A percentile compares a stretch with the other conserved stretches of the same genome.
These are phyloP conservation scores for Phalacrocorax carbo DNA, from an alignment of 2,113 vertebrate species.

Conservation along the genomic window DNA sequence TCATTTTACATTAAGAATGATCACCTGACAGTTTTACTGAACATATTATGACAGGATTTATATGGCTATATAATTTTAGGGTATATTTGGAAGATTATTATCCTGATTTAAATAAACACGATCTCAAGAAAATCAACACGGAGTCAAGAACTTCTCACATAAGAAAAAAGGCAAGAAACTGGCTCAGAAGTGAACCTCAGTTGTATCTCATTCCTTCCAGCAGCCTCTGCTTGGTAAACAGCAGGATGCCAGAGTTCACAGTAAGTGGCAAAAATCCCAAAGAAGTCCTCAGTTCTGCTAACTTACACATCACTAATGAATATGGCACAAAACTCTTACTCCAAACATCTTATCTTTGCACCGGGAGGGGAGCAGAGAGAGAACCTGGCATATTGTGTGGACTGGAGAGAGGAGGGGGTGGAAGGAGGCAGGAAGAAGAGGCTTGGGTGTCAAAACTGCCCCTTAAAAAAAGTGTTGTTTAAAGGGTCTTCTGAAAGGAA, in stretches of 20 bases:
- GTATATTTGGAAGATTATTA: slow-evolving; percentile 64
- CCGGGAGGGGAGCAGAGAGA: neutral
- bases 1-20: slow-evolving; percentile 67
- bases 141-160: slow-evolving; percentile 25
- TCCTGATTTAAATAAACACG: slow-evolving; percentile 62
- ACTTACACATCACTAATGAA: neutral
- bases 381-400: neutral
- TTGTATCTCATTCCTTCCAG: neutral
- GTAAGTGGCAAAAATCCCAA: neutral
- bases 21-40: slow-evolving; percentile 66
- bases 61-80: slow-evolving; percentile 61
- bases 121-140: slow-evolving; percentile 39
- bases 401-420: neutral
- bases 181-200: neutral
- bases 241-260: neutral
- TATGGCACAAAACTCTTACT: neutral
- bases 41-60: slow-evolving; percentile 64
- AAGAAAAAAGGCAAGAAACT: neutral
- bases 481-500: neutral
- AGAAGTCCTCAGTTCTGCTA: neutral
- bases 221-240: neutral
- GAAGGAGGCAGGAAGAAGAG: neutral
- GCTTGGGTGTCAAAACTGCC: neutral
- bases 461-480: neutral
- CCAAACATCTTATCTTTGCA: neutral